phyloP scores from a whole-genome alignment of 2,113 vertebrate genomes.

The Tragelaphus imberbis region DNA sequence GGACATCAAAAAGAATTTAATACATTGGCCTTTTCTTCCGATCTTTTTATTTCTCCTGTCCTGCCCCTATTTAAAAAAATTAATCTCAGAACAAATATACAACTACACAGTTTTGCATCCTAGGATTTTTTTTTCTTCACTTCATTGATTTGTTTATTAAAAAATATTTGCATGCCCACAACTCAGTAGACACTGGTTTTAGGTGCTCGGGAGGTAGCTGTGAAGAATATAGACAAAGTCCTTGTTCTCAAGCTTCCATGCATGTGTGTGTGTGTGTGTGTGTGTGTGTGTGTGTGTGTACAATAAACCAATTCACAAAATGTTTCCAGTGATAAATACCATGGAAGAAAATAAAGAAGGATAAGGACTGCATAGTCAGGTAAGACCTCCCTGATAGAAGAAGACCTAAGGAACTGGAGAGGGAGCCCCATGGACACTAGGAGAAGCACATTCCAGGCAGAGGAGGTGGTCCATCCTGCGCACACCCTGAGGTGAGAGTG shows the following conservation, averaged over 20 bases:
- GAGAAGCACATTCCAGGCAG: background rate
- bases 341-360: background rate
- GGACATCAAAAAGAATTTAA: background rate
- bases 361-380: background rate
- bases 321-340: background rate
- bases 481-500: background rate
- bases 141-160: conserved; percentile 28
- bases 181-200: background rate
- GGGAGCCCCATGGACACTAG: background rate
- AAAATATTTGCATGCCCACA: background rate
- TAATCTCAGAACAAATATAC: background rate
- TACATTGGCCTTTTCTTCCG: background rate
- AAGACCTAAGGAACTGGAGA: background rate
- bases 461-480: background rate
- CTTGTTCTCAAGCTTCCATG: background rate
- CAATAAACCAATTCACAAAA: background rate
- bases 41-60: background rate
- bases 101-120: background rate
- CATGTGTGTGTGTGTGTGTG: background rate
- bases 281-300: too few relatives aligned
- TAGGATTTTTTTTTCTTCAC: background rate
- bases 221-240: background rate
- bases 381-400: background rate
- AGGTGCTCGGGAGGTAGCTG: background rate
- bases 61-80: background rate